These are phyloP conservation scores for Kradibia gibbosae DNA, from an alignment of 1,140 invertebrate species.

Conservation along the genomic window DNA sequence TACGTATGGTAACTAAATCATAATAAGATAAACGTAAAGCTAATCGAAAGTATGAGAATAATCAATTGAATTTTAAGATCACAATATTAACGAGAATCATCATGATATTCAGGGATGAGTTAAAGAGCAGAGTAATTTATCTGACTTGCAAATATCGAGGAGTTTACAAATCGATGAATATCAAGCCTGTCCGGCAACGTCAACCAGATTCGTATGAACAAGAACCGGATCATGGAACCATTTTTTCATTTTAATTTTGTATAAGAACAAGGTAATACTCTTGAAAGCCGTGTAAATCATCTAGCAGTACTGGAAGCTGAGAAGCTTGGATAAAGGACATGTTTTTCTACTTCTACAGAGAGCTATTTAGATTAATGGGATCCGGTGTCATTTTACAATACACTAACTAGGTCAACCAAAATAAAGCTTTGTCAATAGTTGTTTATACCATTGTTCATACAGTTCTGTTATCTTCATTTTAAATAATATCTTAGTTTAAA, in stretches of 20 bases:
- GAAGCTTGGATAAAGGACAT: slow-evolving; percentile 8
- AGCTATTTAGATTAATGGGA: slow-evolving; percentile 45
- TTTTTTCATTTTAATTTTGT: slow-evolving; percentile 36
- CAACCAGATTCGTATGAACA: not conserved
- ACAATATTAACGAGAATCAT: not conserved
- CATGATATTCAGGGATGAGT: not conserved
- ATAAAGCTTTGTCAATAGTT: not conserved
- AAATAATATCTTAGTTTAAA: no score
- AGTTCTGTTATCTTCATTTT: no score
- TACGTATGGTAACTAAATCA: slow-evolving; percentile 27
- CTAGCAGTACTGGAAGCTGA: not conserved
- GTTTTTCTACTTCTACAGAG: slow-evolving; percentile 5
- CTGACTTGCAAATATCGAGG: not conserved
- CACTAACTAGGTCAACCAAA: slow-evolving; percentile 28
- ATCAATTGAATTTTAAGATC: slow-evolving; percentile 54
- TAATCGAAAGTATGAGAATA: slow-evolving; percentile 56
- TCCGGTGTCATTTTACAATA: slow-evolving; percentile 31
- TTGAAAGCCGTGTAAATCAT: slow-evolving; percentile 9
- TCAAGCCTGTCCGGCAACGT: not conserved
- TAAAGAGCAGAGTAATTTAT: not conserved
- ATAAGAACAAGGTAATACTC: slow-evolving; percentile 17
- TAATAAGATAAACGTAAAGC: slow-evolving; percentile 28
- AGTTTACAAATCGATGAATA: slow-evolving; percentile 15
- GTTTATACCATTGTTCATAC: no score
- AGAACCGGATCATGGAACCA: not conserved